These are phyloP conservation scores for Fragum whitleyi DNA, from an alignment of 2,888 invertebrate genomes.

Conservation along the genomic window DNA sequence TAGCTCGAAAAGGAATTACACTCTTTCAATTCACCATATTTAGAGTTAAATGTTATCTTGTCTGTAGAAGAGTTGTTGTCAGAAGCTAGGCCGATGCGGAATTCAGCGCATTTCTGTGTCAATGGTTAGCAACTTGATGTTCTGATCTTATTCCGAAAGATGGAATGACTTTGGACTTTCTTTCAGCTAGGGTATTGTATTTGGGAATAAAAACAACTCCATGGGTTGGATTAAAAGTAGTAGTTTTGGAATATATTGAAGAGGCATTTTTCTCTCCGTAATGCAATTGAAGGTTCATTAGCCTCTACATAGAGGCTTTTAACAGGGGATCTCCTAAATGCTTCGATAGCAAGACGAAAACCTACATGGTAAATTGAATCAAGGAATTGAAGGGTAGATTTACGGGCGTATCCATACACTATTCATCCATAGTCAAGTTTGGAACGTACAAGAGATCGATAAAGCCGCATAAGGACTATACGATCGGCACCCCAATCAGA, in stretches of 20 bases:
- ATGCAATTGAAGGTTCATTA: conserved; percentile 24
- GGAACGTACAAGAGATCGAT: too few species aligned
- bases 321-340: conserved; percentile 50
- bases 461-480: conserved; percentile 24
- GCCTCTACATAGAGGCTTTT: conserved; percentile 48
- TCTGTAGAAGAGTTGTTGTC: conserved; percentile 25
- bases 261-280: conserved; percentile 2
- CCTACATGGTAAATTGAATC: conserved; percentile 59
- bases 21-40: conserved; percentile 18
- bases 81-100: conserved; percentile 8
- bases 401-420: conserved; percentile 54
- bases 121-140: conserved; percentile 11
- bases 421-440: conserved; percentile 53
- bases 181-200: conserved; percentile 2
- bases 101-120: conserved; percentile 16
- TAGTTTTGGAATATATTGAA: too few species aligned
- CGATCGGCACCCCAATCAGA: conserved; percentile 49
- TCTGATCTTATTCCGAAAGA: too few species aligned
- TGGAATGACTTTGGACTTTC: too few species aligned
- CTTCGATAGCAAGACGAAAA: conserved; percentile 40
- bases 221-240: conserved; percentile 8
- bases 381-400: conserved; percentile 41
- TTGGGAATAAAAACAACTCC: conserved; percentile 13
- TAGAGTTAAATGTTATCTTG: neutral
- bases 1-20: neutral